Percentiles rank a stretch among this genome's conserved stretches.
Evolutionary conservation across 2,888 invertebrate species (phyloP).

Genomic region (Leptogaster cylindrica): DNA sequence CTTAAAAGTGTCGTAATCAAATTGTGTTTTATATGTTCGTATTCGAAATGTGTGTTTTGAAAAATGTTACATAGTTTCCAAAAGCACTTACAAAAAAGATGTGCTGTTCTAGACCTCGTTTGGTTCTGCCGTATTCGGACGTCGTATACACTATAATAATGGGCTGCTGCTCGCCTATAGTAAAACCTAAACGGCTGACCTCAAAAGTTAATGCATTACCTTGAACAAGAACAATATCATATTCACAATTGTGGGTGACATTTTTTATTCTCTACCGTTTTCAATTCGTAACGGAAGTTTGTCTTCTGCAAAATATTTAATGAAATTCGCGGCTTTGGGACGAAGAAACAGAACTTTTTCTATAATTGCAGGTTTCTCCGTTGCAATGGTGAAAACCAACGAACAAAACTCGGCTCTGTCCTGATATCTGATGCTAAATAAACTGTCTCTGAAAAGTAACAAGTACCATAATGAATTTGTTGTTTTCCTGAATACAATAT

Average conservation of each 20-base stretch:
- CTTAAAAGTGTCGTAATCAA: no score
- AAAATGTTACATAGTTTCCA: no score
- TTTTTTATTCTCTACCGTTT: conserved; percentile 1
- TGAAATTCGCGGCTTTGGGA: conserved; percentile 50
- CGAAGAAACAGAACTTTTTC: conserved; percentile 57
- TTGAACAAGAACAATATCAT: conserved; percentile 12
- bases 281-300: conserved; percentile 51
- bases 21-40: no score
- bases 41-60: no score
- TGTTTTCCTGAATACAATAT: no score
- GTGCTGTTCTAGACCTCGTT: conserved; percentile 55
- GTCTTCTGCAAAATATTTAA: conserved; percentile 54
- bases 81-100: conserved; percentile 57
- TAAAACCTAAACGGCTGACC: conserved; percentile 57
- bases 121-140: conserved; percentile 45
- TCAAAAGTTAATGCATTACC: conserved; percentile 52
- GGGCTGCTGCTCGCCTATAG: conserved; percentile 54
- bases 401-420: no score
- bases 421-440: no score
- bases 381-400: conserved; percentile 55
- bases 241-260: not conserved
- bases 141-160: conserved; percentile 54
- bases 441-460: no score
- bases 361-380: conserved; percentile 52
- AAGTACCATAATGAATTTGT: no score